Evolutionary conservation across 2,113 vertebrate genomes (phyloP), one percentile per base, ranked within the genome.

Genomic region (Marmota flaviventris): DNA sequence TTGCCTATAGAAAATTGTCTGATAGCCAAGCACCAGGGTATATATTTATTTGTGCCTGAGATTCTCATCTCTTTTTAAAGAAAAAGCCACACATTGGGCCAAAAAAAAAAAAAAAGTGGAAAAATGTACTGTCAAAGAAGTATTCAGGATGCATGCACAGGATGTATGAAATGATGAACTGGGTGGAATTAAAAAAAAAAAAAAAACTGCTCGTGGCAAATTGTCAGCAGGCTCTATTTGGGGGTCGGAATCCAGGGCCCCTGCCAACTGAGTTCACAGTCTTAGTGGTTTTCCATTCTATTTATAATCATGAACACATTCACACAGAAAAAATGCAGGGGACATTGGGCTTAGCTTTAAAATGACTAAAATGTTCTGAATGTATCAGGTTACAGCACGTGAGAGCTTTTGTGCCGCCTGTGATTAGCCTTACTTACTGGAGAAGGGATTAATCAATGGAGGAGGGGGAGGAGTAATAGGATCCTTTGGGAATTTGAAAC

Each of bases 221-320:
- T 9, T 85, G 85, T 94, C 92, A 94, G 78, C 75, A 67, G 87
- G 79, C 94, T 97, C 92, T 96, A 95, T 97, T 92, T 96, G 96
- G 96, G 95, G 96, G 95, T 90, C 86, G 32, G 27, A 82, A 73
- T 25, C 45, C 94, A 82, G 53, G 85, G 65, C 48, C 45, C 79
- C 95, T 5, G 79, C 96, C 97, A 93, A n/a, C 42, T 1, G 58
- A 85, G 85, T 85, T 93, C 95, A 95, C 27, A 81, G 82, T 75
- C 82, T 58, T 10, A 53, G 83, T 97, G 96, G 93, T 97, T 96
- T 96, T 92, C 96, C 93, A 83, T 83, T 91, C 97, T 98, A 96
- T 97, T 97, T 98, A 97, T 98, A 97, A 83, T 89, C 45, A 32
- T 22, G 83, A 22, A 82, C 94, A 89, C 91, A 97, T 89, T 97